Base-by-base conservation (phyloP, 2,888 invertebrate species). In the Dolichopus griseipennis region DNA sequence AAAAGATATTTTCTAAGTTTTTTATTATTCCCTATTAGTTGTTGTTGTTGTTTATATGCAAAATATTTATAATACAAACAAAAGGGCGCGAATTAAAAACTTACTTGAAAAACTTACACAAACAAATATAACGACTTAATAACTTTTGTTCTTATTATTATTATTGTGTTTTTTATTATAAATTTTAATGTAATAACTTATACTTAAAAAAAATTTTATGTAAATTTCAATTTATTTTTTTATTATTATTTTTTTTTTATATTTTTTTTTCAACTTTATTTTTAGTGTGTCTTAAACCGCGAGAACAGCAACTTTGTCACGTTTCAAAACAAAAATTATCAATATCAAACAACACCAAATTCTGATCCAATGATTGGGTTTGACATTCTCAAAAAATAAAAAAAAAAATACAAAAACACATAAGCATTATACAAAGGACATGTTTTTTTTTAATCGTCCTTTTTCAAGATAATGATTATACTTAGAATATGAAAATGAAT, bases 401-500 rank as follows among this genome's bases (percentile, higher is more conserved):
- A n/a, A n/a, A n/a, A n/a, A n/a, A n/a, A n/a, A n/a, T n/a, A n/a
- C n/a, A n/a, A n/a, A n/a, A 73, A 72, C n/a, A 12, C n/a, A 52
- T 52, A 52, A 52, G 18, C 52, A 52, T 27, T 27, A 27, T 27
- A 27, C 2, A 27, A 52, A 12, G 52, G 52, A 52, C 6, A 27
- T 52, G 1, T 43, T 43, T 43, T 43, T 34, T 43, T 52, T 52
- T 18, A 4, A 52, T 12, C 18, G 18, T 12, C 52, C 69, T 4
- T 27, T 27, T 27, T 27, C 27, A 4, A 27, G 5, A 27, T 4
- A 5, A 72, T 68, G 27, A 4, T 2, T 27, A 27, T 27, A 27
- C 27, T 27, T 27, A 71, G 71, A 72, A 71, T 4, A 73, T 73
- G 73, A 73, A 73, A 72, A 73, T 71, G 73, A 72, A 72, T 74